Percentiles rank a stretch among this genome's conserved stretches.
These are phyloP conservation scores for Brenthis hecate DNA, from an alignment of 2,888 invertebrate species.

Conservation along the genomic window DNA sequence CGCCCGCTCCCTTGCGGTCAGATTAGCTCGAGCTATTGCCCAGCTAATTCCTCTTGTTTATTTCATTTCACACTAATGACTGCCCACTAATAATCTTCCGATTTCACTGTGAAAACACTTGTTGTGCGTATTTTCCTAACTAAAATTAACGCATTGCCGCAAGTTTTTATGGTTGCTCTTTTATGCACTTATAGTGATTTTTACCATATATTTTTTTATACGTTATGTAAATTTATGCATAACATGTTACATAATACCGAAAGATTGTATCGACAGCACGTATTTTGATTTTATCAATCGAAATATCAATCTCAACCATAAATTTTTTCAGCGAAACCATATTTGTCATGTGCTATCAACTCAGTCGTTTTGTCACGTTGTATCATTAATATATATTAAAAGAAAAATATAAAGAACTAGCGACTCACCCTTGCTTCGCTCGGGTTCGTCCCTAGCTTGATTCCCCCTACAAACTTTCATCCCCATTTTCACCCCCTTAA, in stretches of 20 bases:
- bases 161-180: constrained; percentile 8
- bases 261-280: constrained; percentile 57
- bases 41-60: constrained; percentile 75
- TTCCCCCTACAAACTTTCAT: too few species aligned
- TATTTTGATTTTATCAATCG: constrained; percentile 59
- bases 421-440: too few species aligned
- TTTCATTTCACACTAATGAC: constrained; percentile 67
- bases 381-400: constrained; percentile 14
- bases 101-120: constrained; percentile 52
- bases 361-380: constrained; percentile 44
- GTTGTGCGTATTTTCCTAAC: constrained; percentile 19
- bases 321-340: constrained; percentile 52
- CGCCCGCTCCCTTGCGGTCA: constrained; percentile 79
- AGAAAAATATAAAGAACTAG: not conserved
- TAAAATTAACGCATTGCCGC: not conserved
- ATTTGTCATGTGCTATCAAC: constrained; percentile 51
- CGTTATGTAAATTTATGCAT: constrained; percentile 38
- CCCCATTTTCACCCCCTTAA: too few species aligned
- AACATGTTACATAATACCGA: constrained; percentile 49
- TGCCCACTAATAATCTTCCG: constrained; percentile 51
- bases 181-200: not conserved
- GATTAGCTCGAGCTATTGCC: constrained; percentile 69
- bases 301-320: constrained; percentile 52
- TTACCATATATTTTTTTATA: constrained; percentile 5
- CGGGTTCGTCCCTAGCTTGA: too few species aligned